A percentile compares a stretch with the other conserved stretches of the same genome.
Conservation (phyloP, 2,113 vertebrate genomes). For the Beaufortia kweichowensis region DNA sequence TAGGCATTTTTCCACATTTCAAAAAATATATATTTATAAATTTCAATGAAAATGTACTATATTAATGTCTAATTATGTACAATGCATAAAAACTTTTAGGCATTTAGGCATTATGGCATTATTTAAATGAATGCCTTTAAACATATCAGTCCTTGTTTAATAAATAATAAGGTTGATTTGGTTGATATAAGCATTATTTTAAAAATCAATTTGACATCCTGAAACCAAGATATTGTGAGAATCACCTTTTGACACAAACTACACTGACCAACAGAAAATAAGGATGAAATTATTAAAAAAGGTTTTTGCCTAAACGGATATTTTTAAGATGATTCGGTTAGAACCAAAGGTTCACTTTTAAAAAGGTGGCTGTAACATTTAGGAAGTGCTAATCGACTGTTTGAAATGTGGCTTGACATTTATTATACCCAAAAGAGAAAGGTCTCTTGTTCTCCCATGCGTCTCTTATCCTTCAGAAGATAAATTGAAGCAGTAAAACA, state of each 20-base stretch:
- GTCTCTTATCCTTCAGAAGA: conserved; percentile 5
- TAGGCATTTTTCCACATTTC: too few relatives aligned
- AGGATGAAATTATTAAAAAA: not conserved
- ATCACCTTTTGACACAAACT: not conserved
- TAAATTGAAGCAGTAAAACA: not conserved
- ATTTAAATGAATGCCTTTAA: too few relatives aligned
- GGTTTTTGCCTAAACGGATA: not conserved
- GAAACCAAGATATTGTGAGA: too few relatives aligned
- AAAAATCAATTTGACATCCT: too few relatives aligned
- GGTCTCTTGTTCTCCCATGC: not conserved
- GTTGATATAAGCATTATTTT: too few relatives aligned
- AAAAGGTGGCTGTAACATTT: conserved; percentile 28
- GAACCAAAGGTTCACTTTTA: conserved; percentile 10
- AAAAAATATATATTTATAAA: too few relatives aligned
- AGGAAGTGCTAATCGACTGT: conserved; percentile 20
- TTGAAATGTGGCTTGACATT: conserved; percentile 44
- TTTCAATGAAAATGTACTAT: too few relatives aligned
- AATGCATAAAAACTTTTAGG: too few relatives aligned
- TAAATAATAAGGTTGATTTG: too few relatives aligned
- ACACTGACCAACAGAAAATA: not conserved
- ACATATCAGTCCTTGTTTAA: too few relatives aligned
- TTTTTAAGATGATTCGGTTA: not conserved
- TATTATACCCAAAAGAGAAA: conserved; percentile 25
- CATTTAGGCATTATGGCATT: too few relatives aligned
- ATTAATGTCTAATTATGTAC: too few relatives aligned